phyloP scores from a whole-genome alignment of 2,888 invertebrate species.

The Hyposoter didymator region DNA sequence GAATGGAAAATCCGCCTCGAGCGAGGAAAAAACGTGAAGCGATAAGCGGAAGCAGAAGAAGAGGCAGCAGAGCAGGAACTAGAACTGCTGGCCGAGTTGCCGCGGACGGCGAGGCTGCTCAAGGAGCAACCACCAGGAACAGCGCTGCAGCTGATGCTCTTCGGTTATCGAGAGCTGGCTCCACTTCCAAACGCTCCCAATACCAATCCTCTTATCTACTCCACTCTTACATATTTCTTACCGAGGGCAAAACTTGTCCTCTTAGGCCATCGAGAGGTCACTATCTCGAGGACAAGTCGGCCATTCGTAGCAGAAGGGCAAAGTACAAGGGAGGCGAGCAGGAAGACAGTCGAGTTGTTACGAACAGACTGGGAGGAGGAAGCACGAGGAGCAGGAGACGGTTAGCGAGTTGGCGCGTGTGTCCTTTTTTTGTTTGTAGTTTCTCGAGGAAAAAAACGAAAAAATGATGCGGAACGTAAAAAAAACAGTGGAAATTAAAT shows the following conservation, averaged over 20 bases:
- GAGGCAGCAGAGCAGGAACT: conserved; percentile 30
- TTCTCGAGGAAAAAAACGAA: background rate
- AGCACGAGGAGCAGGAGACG: background rate
- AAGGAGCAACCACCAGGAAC: background rate
- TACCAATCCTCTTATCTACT: conserved; percentile 21
- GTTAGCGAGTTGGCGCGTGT: background rate
- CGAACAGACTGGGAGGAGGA: background rate
- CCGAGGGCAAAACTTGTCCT: conserved; percentile 47
- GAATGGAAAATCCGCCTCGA: conserved; percentile 63
- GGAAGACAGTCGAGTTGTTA: no score
- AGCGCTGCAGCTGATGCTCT: background rate
- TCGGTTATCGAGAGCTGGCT: conserved; percentile 59
- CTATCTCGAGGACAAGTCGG: conserved; percentile 63
- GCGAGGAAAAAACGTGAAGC: conserved; percentile 47
- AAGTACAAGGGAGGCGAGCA: conserved; percentile 58
- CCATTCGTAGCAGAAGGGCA: conserved; percentile 60
- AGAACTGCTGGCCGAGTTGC: background rate
- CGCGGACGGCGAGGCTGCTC: background rate
- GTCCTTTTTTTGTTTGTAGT: background rate
- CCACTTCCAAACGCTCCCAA: conserved; percentile 57
- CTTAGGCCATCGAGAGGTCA: conserved; percentile 50
- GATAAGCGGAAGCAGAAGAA: conserved; percentile 49
- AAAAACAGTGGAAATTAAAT: conserved; percentile 14
- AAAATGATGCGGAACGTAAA: background rate
- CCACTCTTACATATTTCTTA: background rate